These are phyloP conservation scores for Hypotaenidia okinawae DNA, from an alignment of 2,797 vertebrate genomes.

Conservation along the genomic window DNA sequence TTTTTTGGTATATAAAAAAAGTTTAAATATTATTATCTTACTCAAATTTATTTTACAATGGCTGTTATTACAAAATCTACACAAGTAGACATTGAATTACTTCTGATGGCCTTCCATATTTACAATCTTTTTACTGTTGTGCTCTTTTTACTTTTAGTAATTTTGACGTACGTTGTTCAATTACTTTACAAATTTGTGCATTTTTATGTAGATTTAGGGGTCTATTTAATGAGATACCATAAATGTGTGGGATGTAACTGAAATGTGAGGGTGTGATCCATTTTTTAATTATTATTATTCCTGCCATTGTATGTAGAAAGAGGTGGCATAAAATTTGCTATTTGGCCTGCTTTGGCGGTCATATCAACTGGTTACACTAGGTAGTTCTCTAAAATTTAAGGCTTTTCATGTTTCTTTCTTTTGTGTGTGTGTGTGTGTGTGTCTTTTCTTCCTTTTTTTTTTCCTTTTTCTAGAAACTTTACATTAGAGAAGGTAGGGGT, in stretches of 20 bases:
- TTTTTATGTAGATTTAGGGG: not conserved
- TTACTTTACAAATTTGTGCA: not conserved
- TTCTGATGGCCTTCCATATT: not conserved
- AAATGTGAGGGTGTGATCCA: not conserved
- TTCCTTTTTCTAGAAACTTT: not conserved
- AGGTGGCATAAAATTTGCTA: not conserved
- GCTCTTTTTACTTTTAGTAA: not conserved
- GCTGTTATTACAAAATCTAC: not conserved
- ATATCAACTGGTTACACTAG: not conserved
- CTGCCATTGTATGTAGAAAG: not conserved
- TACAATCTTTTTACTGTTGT: not conserved
- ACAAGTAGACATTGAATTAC: slow-evolving; percentile 12
- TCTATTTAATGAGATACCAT: not conserved
- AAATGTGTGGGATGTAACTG: not conserved
- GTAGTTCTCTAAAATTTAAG: not conserved
- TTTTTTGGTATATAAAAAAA: not conserved
- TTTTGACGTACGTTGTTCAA: not conserved
- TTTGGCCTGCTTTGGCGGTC: not conserved
- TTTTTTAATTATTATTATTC: not conserved
- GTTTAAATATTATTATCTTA: not conserved
- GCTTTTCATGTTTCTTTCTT: not conserved
- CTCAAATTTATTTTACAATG: not conserved
- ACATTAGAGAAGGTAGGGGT: not conserved
- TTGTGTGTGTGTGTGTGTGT: too few species aligned
- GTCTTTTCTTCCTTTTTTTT: not conserved